These are phyloP conservation scores for Collichthys lucidus DNA, from an alignment of 2,113 vertebrate genomes.

Conservation along the genomic window DNA sequence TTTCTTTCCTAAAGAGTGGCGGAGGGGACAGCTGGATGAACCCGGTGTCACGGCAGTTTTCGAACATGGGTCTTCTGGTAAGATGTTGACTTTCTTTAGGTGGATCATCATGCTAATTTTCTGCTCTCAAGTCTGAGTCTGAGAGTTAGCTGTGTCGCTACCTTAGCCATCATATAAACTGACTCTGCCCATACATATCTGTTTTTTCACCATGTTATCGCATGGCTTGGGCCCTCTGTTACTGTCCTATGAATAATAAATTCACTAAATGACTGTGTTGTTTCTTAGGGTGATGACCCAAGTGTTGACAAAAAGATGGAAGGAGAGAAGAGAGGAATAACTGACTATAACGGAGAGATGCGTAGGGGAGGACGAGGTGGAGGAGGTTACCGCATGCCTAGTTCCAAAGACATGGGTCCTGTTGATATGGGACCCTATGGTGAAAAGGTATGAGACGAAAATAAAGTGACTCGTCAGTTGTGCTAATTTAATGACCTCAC, in stretches of 20 bases:
- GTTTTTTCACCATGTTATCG: no score
- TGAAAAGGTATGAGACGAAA: constrained; percentile 88
- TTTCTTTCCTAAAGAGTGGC: constrained; percentile 88
- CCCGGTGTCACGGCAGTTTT: constrained; percentile 94
- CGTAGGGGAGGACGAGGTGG: constrained; percentile 88
- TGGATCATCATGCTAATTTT: no score
- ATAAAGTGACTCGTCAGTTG: neutral
- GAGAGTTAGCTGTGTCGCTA: no score
- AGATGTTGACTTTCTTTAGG: constrained; percentile 50
- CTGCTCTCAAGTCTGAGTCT: no score
- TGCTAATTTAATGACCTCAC: neutral
- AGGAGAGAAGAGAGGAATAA: constrained; percentile 92
- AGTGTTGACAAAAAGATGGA: constrained; percentile 95
- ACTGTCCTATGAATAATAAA: neutral
- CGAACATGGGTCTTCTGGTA: constrained; percentile 97
- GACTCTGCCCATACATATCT: neutral
- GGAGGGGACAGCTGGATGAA: constrained; percentile 94
- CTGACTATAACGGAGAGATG: constrained; percentile 96
- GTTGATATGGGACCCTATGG: constrained; percentile 93
- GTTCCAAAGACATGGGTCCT: constrained; percentile 96
- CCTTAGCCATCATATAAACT: no score
- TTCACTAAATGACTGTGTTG: neutral
- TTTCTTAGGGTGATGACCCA: constrained; percentile 81
- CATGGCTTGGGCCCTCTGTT: neutral
- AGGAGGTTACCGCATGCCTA: constrained; percentile 91